A percentile compares a stretch with the other conserved stretches of the same genome.
Evolutionary conservation across 2,888 invertebrate species (phyloP).

Genomic region (Drosophila melanocephala): DNA sequence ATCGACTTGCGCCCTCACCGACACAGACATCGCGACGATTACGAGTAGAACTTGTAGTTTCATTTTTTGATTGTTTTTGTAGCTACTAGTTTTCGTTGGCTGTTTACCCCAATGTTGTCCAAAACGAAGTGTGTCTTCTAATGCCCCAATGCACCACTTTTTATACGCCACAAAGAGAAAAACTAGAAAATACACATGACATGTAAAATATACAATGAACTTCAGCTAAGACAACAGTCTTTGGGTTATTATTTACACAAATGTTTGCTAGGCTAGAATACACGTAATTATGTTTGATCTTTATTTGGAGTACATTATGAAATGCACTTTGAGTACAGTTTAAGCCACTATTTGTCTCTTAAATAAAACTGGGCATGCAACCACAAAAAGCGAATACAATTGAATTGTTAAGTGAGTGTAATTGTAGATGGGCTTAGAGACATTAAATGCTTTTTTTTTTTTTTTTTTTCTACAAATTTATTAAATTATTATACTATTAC

Average conservation of each 20-base stretch:
- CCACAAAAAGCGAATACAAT: conserved; percentile 2
- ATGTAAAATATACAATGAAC: background rate
- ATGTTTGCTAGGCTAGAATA: conserved; percentile 28
- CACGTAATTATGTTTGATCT: conserved; percentile 31
- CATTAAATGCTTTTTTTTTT: background rate
- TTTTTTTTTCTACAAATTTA: conserved; percentile 1
- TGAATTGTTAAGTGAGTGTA: conserved; percentile 4
- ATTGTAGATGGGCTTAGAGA: background rate
- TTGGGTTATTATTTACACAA: conserved; percentile 53
- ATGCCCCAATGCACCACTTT: conserved; percentile 31
- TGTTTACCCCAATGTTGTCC: conserved; percentile 37
- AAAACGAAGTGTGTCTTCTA: conserved; percentile 55
- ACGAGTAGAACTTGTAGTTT: conserved; percentile 55
- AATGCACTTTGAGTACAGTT: conserved; percentile 37
- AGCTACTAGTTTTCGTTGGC: conserved; percentile 16
- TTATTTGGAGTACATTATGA: conserved; percentile 34
- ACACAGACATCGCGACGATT: conserved; percentile 21
- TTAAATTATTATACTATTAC: conserved; percentile 8
- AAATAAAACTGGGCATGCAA: conserved; percentile 11
- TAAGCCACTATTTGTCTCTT: conserved; percentile 19
- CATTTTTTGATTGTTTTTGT: conserved; percentile 40
- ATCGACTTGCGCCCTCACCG: background rate
- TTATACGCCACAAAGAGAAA: conserved; percentile 42
- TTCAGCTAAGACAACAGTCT: conserved; percentile 37
- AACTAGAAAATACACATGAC: background rate